These are phyloP conservation scores for Cryptosula pallasiana DNA, from an alignment of 2,888 invertebrate species.

Conservation along the genomic window DNA sequence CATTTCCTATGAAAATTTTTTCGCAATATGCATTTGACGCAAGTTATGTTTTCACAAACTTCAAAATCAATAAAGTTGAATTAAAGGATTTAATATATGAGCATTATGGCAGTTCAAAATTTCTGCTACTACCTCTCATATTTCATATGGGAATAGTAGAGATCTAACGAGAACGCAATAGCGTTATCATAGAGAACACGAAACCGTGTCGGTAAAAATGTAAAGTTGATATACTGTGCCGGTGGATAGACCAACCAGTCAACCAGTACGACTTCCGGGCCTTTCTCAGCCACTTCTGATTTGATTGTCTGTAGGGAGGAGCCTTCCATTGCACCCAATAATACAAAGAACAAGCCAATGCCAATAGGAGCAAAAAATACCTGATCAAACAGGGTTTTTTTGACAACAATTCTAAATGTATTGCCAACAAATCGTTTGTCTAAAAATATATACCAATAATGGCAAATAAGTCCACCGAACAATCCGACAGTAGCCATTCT, in stretches of 20 bases:
- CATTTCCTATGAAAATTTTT: too few species aligned
- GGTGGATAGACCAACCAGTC: conserved; percentile 92
- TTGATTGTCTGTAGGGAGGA: conserved; percentile 51
- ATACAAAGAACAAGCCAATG: conserved; percentile 71
- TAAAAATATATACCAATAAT: conserved; percentile 77
- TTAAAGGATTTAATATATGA: too few species aligned
- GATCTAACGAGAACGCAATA: conserved; percentile 44
- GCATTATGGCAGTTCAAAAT: too few species aligned
- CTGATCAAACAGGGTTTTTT: conserved; percentile 79
- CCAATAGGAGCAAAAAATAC: conserved; percentile 75
- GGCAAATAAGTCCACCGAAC: conserved; percentile 72
- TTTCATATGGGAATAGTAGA: conserved; percentile 44
- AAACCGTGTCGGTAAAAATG: conserved; percentile 72
- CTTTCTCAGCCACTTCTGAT: conserved; percentile 66
- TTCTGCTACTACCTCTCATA: conserved; percentile 31
- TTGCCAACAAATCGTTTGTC: conserved; percentile 69
- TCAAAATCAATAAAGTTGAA: too few species aligned
- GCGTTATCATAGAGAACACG: conserved; percentile 67
- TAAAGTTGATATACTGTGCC: conserved; percentile 87
- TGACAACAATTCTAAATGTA: conserved; percentile 57
- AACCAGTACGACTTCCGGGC: conserved; percentile 71
- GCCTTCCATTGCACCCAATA: conserved; percentile 68
- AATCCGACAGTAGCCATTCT: conserved; percentile 75
- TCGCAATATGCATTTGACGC: too few species aligned
- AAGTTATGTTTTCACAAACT: too few species aligned